phyloP scores from a whole-genome alignment of 2,888 invertebrate species.

The Oxycera nigricornis region DNA sequence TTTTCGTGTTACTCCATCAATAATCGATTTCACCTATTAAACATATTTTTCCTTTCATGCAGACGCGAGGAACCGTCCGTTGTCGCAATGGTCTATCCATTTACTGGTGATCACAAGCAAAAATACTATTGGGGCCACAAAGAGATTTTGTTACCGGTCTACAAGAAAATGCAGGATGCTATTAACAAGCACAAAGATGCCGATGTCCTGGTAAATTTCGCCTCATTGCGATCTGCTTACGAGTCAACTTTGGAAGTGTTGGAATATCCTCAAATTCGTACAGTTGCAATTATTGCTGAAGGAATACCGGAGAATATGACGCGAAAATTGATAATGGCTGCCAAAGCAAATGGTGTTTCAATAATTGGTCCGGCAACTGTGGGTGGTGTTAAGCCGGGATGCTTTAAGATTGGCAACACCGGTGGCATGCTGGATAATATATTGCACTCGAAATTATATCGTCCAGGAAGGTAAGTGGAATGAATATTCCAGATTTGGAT shows the following conservation, averaged over 20 bases:
- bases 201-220: slow-evolving; percentile 95
- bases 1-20: background rate
- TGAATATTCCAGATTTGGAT: background rate
- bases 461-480: slow-evolving; percentile 79
- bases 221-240: slow-evolving; percentile 95
- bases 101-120: slow-evolving; percentile 98
- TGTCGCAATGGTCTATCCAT: slow-evolving; percentile 97
- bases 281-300: slow-evolving; percentile 98
- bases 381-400: slow-evolving; percentile 97
- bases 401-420: slow-evolving; percentile 99
- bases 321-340: slow-evolving; percentile 84
- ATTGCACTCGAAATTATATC: slow-evolving; percentile 93
- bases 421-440: slow-evolving; percentile 99
- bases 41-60: background rate
- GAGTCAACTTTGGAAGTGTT: slow-evolving; percentile 96
- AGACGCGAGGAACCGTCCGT: slow-evolving; percentile 90
- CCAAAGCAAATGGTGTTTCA: slow-evolving; percentile 81
- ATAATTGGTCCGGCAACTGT: slow-evolving; percentile 96
- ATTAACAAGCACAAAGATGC: slow-evolving; percentile 95
- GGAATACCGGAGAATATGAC: slow-evolving; percentile 99
- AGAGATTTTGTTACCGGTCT: slow-evolving; percentile 91
- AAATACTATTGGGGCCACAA: slow-evolving; percentile 99
- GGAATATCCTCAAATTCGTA: slow-evolving; percentile 91
- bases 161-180: slow-evolving; percentile 96
- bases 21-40: no score